Evolutionary conservation across 2,888 invertebrate genomes (phyloP).

Genomic region (Metalampra italica): DNA sequence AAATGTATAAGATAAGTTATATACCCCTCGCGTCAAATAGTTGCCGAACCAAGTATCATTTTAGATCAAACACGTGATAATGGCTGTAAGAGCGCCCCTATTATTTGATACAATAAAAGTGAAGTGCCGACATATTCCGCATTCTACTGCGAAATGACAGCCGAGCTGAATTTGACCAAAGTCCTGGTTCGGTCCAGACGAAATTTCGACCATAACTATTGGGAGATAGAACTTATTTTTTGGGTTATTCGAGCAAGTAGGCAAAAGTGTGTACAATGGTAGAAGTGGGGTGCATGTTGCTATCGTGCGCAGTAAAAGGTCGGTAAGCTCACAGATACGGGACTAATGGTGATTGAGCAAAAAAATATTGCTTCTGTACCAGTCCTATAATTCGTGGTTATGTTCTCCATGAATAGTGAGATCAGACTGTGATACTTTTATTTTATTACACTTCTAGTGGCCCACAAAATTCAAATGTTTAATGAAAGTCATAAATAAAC

Average conservation of each 20-base stretch:
- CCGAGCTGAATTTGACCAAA: constrained; percentile 41
- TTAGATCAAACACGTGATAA: constrained; percentile 79
- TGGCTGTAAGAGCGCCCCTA: constrained; percentile 76
- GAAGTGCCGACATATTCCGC: constrained; percentile 78
- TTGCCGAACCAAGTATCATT: constrained; percentile 69
- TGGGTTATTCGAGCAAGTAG: constrained; percentile 20
- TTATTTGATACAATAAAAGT: constrained; percentile 79
- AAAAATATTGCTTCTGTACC: constrained; percentile 70
- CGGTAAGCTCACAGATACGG: constrained; percentile 68
- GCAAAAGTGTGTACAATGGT: constrained; percentile 53
- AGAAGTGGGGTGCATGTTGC: constrained; percentile 35
- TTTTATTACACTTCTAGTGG: constrained; percentile 53
- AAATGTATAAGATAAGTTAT: constrained; percentile 41
- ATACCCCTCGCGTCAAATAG: constrained; percentile 42
- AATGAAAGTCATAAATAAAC: constrained; percentile 50
- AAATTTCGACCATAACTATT: constrained; percentile 21
- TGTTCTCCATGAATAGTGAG: constrained; percentile 76
- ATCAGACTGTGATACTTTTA: constrained; percentile 64
- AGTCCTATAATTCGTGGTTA: constrained; percentile 70
- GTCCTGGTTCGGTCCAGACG: constrained; percentile 16
- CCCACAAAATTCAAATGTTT: constrained; percentile 33
- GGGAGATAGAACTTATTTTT: constrained; percentile 24
- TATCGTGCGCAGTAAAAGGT: constrained; percentile 59
- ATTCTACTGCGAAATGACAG: constrained; percentile 65
- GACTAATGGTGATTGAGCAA: constrained; percentile 74